Evolutionary conservation across 2,797 vertebrate species (phyloP), one percentile per base, ranked within the genome.

Genomic region (Podargus strigoides): DNA sequence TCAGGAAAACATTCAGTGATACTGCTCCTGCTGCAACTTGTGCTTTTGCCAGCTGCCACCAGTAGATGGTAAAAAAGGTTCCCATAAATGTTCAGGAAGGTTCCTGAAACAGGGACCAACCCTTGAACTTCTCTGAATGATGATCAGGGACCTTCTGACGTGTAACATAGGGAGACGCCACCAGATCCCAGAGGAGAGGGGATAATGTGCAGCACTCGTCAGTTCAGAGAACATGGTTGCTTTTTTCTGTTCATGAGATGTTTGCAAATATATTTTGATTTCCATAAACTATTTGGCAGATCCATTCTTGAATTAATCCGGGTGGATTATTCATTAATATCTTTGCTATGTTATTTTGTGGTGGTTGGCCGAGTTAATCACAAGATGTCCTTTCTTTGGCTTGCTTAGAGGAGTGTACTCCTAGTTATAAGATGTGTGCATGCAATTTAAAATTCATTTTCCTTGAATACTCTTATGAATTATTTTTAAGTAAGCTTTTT

Each of bases 181-280:
- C 49, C 59, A n/a, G 14, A 26, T 41, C 49, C 19, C 20, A 27
- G 39, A 49, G 44, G 39, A 63, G 42, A 63, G 15, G 7, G 42
- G n/a, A 20, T 30, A 13, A 13, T 14, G 10, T 59, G 30, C 21
- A 27, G 56, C 32, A 30, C 30, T 47, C n/a, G 42, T 78, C 67
- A 62, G 0, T 22, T 60, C 56, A 36, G 58, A 58, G 73, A 58
- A 53, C 0, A 2, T 44, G 30, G 34, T 36, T 1, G 1, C 20
- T 66, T 67, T 34, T 50, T 68, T 39, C 36, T 63, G 32, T 24
- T 72, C 32, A 5, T 36, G 26, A 39, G 53, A 59, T 24, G 26
- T 62, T 90, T 83, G 77, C 37, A 64, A 16, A 46, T 37, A 42
- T 22, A 21, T 70, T 69, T 62, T 47, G 56, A 70, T 77, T 78